Evolutionary conservation across 1,140 invertebrate species (phyloP).

Genomic region (Caenorhabditis briggsae): DNA sequence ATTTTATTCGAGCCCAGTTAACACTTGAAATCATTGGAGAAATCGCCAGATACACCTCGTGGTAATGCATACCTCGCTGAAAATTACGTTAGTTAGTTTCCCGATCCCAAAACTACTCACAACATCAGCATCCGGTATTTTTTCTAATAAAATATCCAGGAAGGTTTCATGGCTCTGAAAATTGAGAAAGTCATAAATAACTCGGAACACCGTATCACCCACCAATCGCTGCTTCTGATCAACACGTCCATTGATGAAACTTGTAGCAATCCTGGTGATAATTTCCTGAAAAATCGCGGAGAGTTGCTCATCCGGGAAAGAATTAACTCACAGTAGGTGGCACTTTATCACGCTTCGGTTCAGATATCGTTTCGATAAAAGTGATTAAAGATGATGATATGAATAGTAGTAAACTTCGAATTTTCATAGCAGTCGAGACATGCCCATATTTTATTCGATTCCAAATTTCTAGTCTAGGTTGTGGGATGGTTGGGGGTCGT

Average conservation of each 20-base stretch:
- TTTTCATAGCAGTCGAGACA: neutral
- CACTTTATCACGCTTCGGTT: neutral
- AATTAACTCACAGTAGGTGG: neutral
- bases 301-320: neutral
- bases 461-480: neutral
- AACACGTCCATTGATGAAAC: constrained; percentile 26
- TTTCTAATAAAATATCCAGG: constrained; percentile 26
- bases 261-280: constrained; percentile 8
- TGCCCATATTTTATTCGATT: constrained; percentile 5
- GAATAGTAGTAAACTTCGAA: constrained; percentile 26
- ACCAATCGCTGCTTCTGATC: constrained; percentile 9
- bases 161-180: constrained; percentile 33
- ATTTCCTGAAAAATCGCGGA: constrained; percentile 20
- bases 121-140: constrained; percentile 13
- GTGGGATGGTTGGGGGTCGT: too few relatives aligned
- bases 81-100: neutral
- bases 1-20: constrained; percentile 34
- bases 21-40: constrained; percentile 27
- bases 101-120: neutral
- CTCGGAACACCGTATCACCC: neutral
- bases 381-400: constrained; percentile 3
- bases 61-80: constrained; percentile 44
- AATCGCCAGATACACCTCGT: constrained; percentile 23
- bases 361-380: constrained; percentile 39
- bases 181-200: neutral